A percentile compares a stretch with the other conserved stretches of the same genome.
Conservation (phyloP, 2,888 invertebrate genomes). For the Drosophila mayaguana region DNA sequence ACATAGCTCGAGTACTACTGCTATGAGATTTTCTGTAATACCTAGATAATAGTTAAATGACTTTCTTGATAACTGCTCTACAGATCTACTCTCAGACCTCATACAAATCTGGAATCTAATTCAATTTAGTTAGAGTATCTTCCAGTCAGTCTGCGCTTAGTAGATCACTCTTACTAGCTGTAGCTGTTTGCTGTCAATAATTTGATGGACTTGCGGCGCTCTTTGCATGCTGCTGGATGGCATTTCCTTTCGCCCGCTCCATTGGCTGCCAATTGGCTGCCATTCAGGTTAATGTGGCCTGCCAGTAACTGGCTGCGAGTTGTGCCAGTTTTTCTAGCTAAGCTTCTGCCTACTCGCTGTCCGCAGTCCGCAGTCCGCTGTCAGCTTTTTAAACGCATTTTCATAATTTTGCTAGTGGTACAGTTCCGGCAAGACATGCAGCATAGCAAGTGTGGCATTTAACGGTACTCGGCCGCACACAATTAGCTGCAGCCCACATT, state of each 20-base stretch:
- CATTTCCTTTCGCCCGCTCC: slow-evolving; percentile 61
- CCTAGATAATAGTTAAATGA: background rate
- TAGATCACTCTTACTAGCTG: slow-evolving; percentile 22
- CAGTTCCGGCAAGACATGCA: slow-evolving; percentile 65
- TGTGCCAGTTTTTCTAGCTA: slow-evolving; percentile 67
- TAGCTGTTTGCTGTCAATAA: slow-evolving; percentile 64
- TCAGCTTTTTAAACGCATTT: slow-evolving; percentile 65
- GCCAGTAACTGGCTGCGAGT: slow-evolving; percentile 44
- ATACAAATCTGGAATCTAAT: background rate
- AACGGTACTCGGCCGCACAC: slow-evolving; percentile 62
- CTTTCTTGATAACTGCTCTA: no score
- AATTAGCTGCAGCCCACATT: slow-evolving; percentile 52
- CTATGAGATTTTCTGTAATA: background rate
- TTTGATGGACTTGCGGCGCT: slow-evolving; percentile 79
- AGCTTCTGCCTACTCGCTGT: slow-evolving; percentile 16
- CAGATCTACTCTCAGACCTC: no score
- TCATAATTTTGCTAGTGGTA: slow-evolving; percentile 69
- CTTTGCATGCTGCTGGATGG: slow-evolving; percentile 57
- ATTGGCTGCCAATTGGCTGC: slow-evolving; percentile 65
- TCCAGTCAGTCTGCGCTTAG: background rate
- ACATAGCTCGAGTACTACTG: background rate
- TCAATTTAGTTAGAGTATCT: background rate
- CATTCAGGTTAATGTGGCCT: slow-evolving; percentile 76
- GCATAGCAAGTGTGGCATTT: slow-evolving; percentile 64
- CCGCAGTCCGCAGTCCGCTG: slow-evolving; percentile 2